Evolutionary conservation across 2,888 invertebrate genomes (phyloP), one percentile per base, ranked within the genome.

Genomic region (Heteromyza rotundicornis): DNA sequence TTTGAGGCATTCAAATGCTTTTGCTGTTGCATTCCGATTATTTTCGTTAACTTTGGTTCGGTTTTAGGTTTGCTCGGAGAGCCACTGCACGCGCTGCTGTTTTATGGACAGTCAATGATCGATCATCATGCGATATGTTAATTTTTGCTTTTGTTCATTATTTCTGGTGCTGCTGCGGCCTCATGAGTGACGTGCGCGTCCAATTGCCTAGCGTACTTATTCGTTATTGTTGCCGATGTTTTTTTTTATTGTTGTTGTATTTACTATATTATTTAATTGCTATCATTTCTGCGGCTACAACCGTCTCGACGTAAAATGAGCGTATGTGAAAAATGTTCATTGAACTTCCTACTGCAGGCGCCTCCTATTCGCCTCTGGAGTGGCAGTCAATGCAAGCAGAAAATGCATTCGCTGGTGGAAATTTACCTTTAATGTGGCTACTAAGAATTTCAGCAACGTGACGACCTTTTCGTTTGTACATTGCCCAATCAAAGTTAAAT

Each of bases 111-210:
- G 52, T 24, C 52, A 32, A 52, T 32, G 27, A 27, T 52, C 52
- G 52, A 52, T 52, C 52, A 32, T 14, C 52, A 52, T 52, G 52
- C 52, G 32, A 52, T 52, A 52, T 52, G 52, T 52, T 52, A 27
- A 52, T 52, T 52, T 40, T 3, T 40, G 16, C 7, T n/a, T 8
- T 8, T 32, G 32, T 32, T 32, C 32, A n/a, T n/a, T n/a, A n/a
- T n/a, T n/a, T n/a, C n/a, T n/a, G n/a, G n/a, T n/a, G n/a, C n/a
- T n/a, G n/a, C 32, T 5, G 32, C 32, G 32, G 32, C 32, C 12
- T 32, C n/a, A n/a, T n/a, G n/a, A n/a, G 32, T 32, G 32, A 32
- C 32, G 32, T 32, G 32, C 32, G 12, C 12, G 32, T 32, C 12
- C n/a, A n/a, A n/a, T n/a, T n/a, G n/a, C n/a, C n/a, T n/a, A n/a